phyloP scores from a whole-genome alignment of 2,113 vertebrate genomes.

The Poeciliopsis prolifica region DNA sequence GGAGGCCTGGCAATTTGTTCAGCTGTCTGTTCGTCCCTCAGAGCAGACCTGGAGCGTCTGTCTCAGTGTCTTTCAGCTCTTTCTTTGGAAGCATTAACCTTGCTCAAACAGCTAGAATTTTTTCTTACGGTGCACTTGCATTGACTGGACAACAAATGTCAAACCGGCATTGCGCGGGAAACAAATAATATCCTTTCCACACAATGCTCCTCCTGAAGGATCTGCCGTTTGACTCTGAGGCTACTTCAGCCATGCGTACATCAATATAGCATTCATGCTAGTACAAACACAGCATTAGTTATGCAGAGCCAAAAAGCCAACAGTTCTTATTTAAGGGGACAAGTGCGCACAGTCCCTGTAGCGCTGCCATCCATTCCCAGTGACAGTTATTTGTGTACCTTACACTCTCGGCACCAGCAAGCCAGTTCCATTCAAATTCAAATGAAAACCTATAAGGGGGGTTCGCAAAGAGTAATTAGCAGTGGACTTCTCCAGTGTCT shows the following conservation, averaged over 20 bases:
- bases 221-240: constrained; percentile 43
- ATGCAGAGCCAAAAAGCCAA: constrained; percentile 76
- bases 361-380: constrained; percentile 68
- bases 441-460: constrained; percentile 72
- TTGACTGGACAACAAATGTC: constrained; percentile 19
- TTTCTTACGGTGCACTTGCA: constrained; percentile 3
- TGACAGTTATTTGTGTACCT: constrained; percentile 83
- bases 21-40: constrained; percentile 66
- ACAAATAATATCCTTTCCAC: background rate
- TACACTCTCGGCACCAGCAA: constrained; percentile 79
- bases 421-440: constrained; percentile 82
- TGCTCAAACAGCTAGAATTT: constrained; percentile 40
- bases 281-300: constrained; percentile 64
- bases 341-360: constrained; percentile 64
- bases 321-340: constrained; percentile 68
- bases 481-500: constrained; percentile 77
- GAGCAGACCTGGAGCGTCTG: constrained; percentile 35
- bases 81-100: constrained; percentile 48
- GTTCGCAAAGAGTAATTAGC: constrained; percentile 77
- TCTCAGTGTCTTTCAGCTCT: constrained; percentile 41
- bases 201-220: constrained; percentile 49
- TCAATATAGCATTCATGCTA: constrained; percentile 64
- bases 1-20: constrained; percentile 75
- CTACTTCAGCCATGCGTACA: constrained; percentile 58
- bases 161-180: background rate